Conservation (phyloP, 2,113 vertebrate genomes). For the Riparia riparia region DNA sequence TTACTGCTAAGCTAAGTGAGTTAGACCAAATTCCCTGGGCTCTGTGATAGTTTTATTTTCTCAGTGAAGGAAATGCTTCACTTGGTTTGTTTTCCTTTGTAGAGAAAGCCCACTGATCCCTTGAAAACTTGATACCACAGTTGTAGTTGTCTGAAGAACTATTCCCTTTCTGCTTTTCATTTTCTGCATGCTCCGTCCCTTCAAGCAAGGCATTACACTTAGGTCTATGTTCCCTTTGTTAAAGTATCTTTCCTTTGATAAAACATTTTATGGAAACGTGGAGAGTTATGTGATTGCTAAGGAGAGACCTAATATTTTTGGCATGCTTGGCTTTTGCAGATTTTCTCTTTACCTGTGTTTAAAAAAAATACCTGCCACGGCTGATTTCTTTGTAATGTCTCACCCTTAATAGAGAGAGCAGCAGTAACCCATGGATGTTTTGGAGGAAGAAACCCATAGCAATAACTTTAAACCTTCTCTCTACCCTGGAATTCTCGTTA, state of each 20-base stretch:
- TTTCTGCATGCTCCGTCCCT: background rate
- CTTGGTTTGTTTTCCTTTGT: background rate
- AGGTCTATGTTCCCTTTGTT: background rate
- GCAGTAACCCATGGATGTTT: background rate
- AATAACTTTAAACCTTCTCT: background rate
- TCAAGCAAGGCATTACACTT: background rate
- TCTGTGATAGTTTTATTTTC: background rate
- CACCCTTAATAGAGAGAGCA: background rate
- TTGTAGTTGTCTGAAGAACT: background rate
- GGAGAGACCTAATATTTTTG: background rate
- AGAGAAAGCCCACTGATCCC: background rate
- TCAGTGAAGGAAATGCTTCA: background rate
- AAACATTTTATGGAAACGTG: background rate
- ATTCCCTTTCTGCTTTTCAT: background rate
- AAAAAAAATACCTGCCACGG: background rate
- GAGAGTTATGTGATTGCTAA: background rate
- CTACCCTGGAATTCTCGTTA: background rate
- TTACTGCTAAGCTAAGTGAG: background rate
- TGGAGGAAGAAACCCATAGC: background rate
- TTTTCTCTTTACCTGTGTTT: background rate
- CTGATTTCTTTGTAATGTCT: background rate
- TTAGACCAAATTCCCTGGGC: background rate
- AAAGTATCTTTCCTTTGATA: background rate
- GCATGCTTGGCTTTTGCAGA: background rate
- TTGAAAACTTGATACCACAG: background rate